Evolutionary conservation across 1,140 invertebrate genomes (phyloP).

Genomic region (Hyles vespertilio): DNA sequence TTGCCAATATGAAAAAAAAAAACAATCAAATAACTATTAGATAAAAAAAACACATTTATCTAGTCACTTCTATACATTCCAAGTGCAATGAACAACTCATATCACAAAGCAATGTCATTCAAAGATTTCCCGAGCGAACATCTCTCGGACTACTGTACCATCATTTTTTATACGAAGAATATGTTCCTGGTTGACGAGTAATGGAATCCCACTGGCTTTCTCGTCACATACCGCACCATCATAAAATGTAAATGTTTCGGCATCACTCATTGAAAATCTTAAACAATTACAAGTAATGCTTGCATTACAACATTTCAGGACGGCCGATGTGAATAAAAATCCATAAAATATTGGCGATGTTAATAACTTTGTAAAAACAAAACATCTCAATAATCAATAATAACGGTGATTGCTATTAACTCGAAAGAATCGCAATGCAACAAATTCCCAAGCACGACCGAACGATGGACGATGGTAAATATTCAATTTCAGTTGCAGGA

Average conservation of each 20-base stretch:
- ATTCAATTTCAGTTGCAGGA: background rate
- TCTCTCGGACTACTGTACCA: slow-evolving; percentile 44
- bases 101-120: slow-evolving; percentile 53
- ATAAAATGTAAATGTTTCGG: slow-evolving; percentile 64
- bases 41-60: background rate
- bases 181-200: slow-evolving; percentile 64
- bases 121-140: slow-evolving; percentile 51
- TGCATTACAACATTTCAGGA: slow-evolving; percentile 33
- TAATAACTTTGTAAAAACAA: slow-evolving; percentile 10
- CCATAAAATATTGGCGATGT: slow-evolving; percentile 26
- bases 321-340: slow-evolving; percentile 36
- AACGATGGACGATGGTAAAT: background rate
- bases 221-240: slow-evolving; percentile 53
- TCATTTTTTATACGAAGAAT: slow-evolving; percentile 56
- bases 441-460: slow-evolving; percentile 4
- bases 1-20: too few species aligned
- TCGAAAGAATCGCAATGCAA: slow-evolving; percentile 4
- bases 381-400: slow-evolving; percentile 22
- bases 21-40: too few species aligned
- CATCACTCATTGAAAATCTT: slow-evolving; percentile 46
- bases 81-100: slow-evolving; percentile 23
- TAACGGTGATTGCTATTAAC: slow-evolving; percentile 27
- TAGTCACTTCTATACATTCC: slow-evolving; percentile 18
- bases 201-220: slow-evolving; percentile 40
- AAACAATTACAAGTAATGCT: slow-evolving; percentile 51